Conservation (phyloP, 1,140 invertebrate genomes). For the Danaus plexippus region DNA sequence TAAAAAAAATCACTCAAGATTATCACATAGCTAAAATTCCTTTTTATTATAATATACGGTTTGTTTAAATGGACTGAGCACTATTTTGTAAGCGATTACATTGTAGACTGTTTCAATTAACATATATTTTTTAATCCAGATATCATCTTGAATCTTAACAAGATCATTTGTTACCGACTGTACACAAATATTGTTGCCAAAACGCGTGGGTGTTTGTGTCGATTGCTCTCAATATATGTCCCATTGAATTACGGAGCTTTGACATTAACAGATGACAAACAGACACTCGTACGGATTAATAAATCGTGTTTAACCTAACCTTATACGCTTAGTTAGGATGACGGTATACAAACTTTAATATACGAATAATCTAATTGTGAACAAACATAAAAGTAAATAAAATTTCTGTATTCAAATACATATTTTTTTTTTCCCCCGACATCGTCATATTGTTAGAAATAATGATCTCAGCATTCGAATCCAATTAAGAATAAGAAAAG, state of each 20-base stretch:
- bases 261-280: constrained; percentile 21
- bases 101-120: constrained; percentile 4
- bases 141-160: too few relatives aligned
- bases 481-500: constrained; percentile 19
- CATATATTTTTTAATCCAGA: not conserved
- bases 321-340: too few relatives aligned
- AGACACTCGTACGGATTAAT: constrained; percentile 4
- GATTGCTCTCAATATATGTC: constrained; percentile 30
- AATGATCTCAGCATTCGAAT: constrained; percentile 21
- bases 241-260: constrained; percentile 22
- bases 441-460: constrained; percentile 14
- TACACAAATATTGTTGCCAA: constrained; percentile 22
- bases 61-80: not conserved
- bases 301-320: too few relatives aligned
- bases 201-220: constrained; percentile 28
- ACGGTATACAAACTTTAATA: too few relatives aligned
- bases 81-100: not conserved
- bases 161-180: constrained; percentile 11
- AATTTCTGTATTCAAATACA: too few relatives aligned
- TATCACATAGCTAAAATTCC: not conserved
- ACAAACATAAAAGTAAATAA: too few relatives aligned
- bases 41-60: not conserved
- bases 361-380: too few relatives aligned
- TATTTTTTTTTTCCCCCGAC: too few relatives aligned
- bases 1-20: not conserved